These are phyloP conservation scores for Micrasema longulum DNA, from an alignment of 1,140 invertebrate genomes.

Conservation along the genomic window DNA sequence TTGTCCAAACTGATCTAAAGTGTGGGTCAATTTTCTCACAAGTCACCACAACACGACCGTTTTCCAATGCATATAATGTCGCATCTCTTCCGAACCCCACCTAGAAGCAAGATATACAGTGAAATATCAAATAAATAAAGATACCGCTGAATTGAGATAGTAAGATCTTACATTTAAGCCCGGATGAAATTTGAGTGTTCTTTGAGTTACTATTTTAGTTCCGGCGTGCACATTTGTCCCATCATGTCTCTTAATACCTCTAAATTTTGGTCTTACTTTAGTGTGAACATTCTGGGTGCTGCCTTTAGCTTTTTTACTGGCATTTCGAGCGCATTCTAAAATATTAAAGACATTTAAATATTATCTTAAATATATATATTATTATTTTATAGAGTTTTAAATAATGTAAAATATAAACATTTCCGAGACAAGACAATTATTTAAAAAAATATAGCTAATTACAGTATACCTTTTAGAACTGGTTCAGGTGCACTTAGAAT, in stretches of 20 bases:
- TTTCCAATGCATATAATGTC: constrained; percentile 79
- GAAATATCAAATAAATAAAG: no score
- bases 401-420: no score
- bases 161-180: constrained; percentile 75
- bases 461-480: not conserved
- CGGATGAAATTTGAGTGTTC: constrained; percentile 80
- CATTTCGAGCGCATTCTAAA: constrained; percentile 68
- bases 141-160: no score
- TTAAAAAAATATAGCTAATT: no score
- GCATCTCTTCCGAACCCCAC: constrained; percentile 82
- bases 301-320: constrained; percentile 77
- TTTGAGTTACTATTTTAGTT: constrained; percentile 77
- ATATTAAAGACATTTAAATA: constrained; percentile 37
- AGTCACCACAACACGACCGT: constrained; percentile 80
- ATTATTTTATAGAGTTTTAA: no score
- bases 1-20: constrained; percentile 78
- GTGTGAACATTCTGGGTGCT: constrained; percentile 74
- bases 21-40: constrained; percentile 81
- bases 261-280: constrained; percentile 76
- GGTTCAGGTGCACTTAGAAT: not conserved
- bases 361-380: no score
- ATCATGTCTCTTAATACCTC: constrained; percentile 78
- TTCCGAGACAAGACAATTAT: no score
- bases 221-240: constrained; percentile 73
- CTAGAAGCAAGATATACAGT: constrained; percentile 63